Conservation (phyloP, 2,888 invertebrate species). For the Punctoribates punctum region DNA sequence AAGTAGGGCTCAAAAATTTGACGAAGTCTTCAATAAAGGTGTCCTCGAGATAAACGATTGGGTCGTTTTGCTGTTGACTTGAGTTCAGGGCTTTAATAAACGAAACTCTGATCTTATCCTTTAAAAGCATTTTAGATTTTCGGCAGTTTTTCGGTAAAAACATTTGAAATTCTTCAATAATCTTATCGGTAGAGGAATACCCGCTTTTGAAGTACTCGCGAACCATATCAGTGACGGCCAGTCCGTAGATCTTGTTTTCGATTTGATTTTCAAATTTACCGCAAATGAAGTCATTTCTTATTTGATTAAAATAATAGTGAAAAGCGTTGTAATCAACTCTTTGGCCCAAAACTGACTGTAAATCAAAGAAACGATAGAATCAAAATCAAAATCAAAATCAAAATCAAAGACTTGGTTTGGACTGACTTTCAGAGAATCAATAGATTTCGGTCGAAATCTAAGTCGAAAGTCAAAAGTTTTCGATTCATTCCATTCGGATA, state of each 20-base stretch:
- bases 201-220: conserved; percentile 74
- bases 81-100: conserved; percentile 58
- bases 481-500: conserved; percentile 58
- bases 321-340: conserved; percentile 67
- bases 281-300: conserved; percentile 71
- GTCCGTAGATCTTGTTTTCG: conserved; percentile 71
- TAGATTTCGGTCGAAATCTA: conserved; percentile 69
- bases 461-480: conserved; percentile 66
- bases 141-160: conserved; percentile 70
- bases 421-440: conserved; percentile 51
- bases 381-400: not conserved
- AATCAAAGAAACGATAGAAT: not conserved
- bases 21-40: not conserved
- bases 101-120: conserved; percentile 65
- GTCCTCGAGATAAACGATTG: conserved; percentile 55
- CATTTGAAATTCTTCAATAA: conserved; percentile 66
- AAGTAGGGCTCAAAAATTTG: not conserved
- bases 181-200: conserved; percentile 62
- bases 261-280: conserved; percentile 57
- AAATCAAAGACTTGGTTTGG: not conserved
- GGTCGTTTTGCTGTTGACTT: conserved; percentile 53
- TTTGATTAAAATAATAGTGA: conserved; percentile 76
- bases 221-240: conserved; percentile 83
- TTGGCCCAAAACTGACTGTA: not conserved
- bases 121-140: conserved; percentile 34